Percentiles rank a stretch among this genome's conserved stretches.
Evolutionary conservation across 1,140 invertebrate species (phyloP).

Genomic region (Zaprionus lachaisei): DNA sequence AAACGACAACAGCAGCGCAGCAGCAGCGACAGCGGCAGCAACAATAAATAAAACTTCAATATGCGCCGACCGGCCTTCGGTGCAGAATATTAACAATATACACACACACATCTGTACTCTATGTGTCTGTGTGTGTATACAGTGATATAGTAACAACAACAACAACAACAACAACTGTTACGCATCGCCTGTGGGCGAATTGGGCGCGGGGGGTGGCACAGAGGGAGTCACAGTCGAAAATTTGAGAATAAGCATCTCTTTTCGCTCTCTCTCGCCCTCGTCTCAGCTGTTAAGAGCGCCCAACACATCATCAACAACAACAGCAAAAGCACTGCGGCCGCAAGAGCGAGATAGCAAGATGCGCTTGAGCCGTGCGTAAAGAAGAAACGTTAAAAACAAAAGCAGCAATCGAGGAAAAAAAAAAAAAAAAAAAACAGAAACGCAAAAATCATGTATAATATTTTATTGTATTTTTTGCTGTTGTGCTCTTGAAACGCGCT

Average conservation of each 20-base stretch:
- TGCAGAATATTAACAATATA: slow-evolving; percentile 55
- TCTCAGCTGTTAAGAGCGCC: slow-evolving; percentile 42
- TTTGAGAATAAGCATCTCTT: slow-evolving; percentile 29
- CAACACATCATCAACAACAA: slow-evolving; percentile 2
- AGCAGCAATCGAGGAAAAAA: slow-evolving; percentile 16
- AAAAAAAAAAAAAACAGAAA: slow-evolving; percentile 36
- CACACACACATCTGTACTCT: background rate
- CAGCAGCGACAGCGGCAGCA: slow-evolving; percentile 17
- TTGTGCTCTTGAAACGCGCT: slow-evolving; percentile 32
- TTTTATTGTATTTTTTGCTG: slow-evolving; percentile 11
- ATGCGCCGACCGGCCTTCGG: slow-evolving; percentile 53
- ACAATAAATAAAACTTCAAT: slow-evolving; percentile 57
- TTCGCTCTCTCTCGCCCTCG: background rate
- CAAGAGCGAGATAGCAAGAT: background rate
- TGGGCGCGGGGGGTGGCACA: slow-evolving; percentile 3
- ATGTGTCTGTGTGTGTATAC: slow-evolving; percentile 1
- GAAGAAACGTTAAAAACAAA: slow-evolving; percentile 29
- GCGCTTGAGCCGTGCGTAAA: slow-evolving; percentile 50
- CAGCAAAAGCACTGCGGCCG: slow-evolving; percentile 9
- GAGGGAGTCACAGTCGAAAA: slow-evolving; percentile 28
- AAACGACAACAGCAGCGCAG: slow-evolving; percentile 23
- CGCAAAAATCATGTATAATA: slow-evolving; percentile 25
- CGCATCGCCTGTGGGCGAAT: slow-evolving; percentile 9
- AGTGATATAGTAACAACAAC: slow-evolving; percentile 33
- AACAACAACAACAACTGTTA: slow-evolving; percentile 43